Evolutionary conservation across 2,888 invertebrate genomes (phyloP).

Genomic region (Acrobasis consociella): DNA sequence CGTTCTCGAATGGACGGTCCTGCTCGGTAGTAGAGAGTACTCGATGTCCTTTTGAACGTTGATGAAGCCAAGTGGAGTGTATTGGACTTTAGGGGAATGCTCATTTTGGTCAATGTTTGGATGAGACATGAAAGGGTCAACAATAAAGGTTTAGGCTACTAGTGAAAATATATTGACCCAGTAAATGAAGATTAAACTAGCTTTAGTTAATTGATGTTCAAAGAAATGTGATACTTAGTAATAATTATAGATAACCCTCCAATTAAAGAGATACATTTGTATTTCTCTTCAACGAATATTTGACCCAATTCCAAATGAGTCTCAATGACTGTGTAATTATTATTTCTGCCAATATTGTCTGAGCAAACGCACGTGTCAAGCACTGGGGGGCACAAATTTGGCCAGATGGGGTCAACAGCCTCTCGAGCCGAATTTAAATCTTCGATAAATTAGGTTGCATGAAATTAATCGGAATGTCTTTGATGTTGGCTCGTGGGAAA

Average conservation of each 20-base stretch:
- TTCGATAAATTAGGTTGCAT: slow-evolving; percentile 16
- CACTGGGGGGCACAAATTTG: slow-evolving; percentile 56
- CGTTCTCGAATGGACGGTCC: not conserved
- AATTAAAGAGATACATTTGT: too few relatives aligned
- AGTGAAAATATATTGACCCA: too few relatives aligned
- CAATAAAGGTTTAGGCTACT: not conserved
- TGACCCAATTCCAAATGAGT: slow-evolving; percentile 3
- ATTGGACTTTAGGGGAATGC: not conserved
- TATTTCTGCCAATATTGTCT: slow-evolving; percentile 51
- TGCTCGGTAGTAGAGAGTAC: not conserved
- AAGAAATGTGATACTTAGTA: too few relatives aligned
- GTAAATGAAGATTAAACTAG: too few relatives aligned
- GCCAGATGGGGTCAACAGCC: slow-evolving; percentile 54
- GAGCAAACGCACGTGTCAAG: slow-evolving; percentile 49
- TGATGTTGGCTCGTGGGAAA: not conserved
- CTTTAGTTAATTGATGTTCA: too few relatives aligned
- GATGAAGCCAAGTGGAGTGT: not conserved
- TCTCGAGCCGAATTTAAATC: slow-evolving; percentile 38
- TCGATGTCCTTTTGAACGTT: not conserved
- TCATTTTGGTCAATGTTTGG: not conserved
- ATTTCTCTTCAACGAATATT: not conserved
- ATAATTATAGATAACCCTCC: too few relatives aligned
- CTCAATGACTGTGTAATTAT: slow-evolving; percentile 24
- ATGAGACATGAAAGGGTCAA: not conserved
- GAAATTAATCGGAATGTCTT: slow-evolving; percentile 6